Conservation (phyloP, 2,888 invertebrate species). For the Macrophya annulata region DNA sequence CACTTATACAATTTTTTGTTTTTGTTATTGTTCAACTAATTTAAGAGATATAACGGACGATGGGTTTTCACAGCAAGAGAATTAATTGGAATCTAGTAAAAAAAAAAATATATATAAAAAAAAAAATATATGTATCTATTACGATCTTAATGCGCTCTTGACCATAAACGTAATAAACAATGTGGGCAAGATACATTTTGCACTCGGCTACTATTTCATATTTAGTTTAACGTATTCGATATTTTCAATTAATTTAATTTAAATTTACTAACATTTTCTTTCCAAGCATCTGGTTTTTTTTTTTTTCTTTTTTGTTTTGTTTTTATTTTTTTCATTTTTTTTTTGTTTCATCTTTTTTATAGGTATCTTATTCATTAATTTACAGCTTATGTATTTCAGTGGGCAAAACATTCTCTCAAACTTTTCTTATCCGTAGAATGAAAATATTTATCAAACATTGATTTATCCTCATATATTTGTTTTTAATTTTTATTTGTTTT, state of each 20-base stretch:
- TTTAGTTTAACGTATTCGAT: conserved; percentile 14
- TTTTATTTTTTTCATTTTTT: conserved; percentile 54
- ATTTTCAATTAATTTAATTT: conserved; percentile 42
- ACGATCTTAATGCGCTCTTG: conserved; percentile 43
- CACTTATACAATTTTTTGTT: conserved; percentile 31
- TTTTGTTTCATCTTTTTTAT: not conserved
- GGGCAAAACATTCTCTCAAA: conserved; percentile 57
- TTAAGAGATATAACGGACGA: conserved; percentile 61
- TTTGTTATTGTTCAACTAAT: conserved; percentile 12
- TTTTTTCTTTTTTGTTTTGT: conserved; percentile 20
- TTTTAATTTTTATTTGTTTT: not conserved
- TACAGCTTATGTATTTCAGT: conserved; percentile 65
- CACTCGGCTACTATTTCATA: conserved; percentile 34
- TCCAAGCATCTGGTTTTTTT: conserved; percentile 60
- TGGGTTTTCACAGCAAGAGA: conserved; percentile 62
- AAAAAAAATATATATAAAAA: too few relatives aligned
- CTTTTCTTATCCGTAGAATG: conserved; percentile 64
- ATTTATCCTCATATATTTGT: not conserved
- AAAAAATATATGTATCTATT: conserved; percentile 11
- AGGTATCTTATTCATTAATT: conserved; percentile 62
- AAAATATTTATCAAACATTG: not conserved
- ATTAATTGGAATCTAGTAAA: conserved; percentile 43
- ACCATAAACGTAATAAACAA: conserved; percentile 52
- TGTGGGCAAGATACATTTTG: conserved; percentile 53
- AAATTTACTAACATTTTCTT: conserved; percentile 63